Percentiles rank a stretch among this genome's conserved stretches.
Conservation (phyloP, 2,113 vertebrate species). For the Bucco capensis region DNA sequence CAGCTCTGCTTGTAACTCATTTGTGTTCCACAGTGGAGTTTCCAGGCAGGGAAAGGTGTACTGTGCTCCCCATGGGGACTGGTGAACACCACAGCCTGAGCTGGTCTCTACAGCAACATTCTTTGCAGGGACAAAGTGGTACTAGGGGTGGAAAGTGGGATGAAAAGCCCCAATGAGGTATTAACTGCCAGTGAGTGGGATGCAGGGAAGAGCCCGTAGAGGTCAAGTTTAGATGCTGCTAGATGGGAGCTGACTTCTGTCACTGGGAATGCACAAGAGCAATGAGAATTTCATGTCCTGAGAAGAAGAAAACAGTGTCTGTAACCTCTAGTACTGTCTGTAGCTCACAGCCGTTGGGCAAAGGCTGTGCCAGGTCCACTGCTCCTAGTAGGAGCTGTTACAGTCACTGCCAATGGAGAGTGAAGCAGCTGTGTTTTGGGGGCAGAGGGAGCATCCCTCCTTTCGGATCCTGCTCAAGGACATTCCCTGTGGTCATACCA, state of each 20-base stretch:
- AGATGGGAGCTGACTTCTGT: neutral
- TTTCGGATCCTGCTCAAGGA: neutral
- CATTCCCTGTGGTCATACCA: neutral
- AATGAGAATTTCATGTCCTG: neutral
- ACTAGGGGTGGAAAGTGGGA: neutral
- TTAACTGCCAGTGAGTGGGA: fast-evolving
- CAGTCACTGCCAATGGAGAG: neutral
- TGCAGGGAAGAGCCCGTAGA: fast-evolving
- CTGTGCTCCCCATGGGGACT: neutral
- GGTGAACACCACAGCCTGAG: neutral
- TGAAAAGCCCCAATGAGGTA: neutral
- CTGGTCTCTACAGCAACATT: neutral
- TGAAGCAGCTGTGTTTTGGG: neutral
- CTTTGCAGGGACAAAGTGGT: neutral
- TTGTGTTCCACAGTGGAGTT: neutral
- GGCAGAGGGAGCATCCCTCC: neutral
- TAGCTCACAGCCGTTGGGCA: neutral
- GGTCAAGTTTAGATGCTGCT: fast-evolving
- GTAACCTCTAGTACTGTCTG: neutral
- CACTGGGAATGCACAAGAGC: neutral
- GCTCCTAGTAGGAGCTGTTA: neutral
- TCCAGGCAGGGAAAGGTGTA: neutral
- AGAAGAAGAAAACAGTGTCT: neutral
- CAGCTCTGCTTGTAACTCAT: neutral
- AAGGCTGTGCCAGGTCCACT: neutral